phyloP scores from a whole-genome alignment of 2,888 invertebrate genomes.

The Galerucella nymphaeae region DNA sequence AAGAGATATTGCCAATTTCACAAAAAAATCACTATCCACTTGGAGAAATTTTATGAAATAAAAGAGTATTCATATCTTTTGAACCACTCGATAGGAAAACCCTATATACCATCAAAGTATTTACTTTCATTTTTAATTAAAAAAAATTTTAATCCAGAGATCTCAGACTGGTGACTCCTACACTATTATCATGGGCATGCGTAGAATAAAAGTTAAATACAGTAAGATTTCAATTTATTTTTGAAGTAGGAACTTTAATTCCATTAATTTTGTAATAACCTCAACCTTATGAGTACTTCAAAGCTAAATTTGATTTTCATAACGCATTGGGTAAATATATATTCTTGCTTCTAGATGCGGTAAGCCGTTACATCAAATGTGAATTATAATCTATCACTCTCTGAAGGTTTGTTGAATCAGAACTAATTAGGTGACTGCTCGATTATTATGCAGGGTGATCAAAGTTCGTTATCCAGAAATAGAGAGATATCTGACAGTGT shows the following conservation, averaged over 20 bases:
- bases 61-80: too few species aligned
- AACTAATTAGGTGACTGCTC: constrained; percentile 6
- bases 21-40: too few species aligned
- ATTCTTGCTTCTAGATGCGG: background rate
- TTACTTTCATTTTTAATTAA: too few species aligned
- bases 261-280: background rate
- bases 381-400: constrained; percentile 10
- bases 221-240: too few species aligned
- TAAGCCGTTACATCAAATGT: background rate
- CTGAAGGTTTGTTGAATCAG: constrained; percentile 5
- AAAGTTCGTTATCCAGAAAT: background rate
- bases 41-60: too few species aligned
- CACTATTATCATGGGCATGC: too few species aligned
- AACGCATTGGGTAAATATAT: background rate
- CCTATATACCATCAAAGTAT: too few species aligned
- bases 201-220: too few species aligned
- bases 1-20: too few species aligned
- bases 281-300: background rate
- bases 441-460: constrained; percentile 3
- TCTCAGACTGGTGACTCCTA: too few species aligned
- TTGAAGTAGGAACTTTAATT: background rate
- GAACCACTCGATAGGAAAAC: too few species aligned
- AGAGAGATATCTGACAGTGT: background rate
- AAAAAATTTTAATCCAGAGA: too few species aligned
- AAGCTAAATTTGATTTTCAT: background rate